These are phyloP conservation scores for Chloroceryle aenea DNA, from an alignment of 2,113 vertebrate genomes.

Conservation along the genomic window DNA sequence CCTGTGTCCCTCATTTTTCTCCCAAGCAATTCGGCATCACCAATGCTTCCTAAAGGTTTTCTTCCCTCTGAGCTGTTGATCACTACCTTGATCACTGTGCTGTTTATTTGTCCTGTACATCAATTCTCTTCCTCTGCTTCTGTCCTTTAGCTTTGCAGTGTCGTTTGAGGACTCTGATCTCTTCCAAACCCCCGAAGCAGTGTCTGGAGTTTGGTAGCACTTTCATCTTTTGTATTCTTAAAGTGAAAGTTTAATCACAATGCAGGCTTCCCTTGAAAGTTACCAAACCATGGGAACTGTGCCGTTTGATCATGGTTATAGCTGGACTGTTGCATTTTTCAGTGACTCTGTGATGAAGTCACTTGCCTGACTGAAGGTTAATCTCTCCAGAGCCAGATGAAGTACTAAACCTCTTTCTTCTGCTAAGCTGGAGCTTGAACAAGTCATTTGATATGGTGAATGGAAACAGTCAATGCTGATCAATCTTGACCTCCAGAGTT, in stretches of 20 bases:
- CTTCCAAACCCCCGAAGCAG: neutral
- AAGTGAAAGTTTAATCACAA: neutral
- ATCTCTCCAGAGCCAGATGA: neutral
- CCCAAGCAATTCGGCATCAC: neutral
- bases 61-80: neutral
- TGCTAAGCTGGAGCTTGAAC: neutral
- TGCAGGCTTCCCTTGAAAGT: neutral
- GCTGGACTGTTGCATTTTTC: neutral
- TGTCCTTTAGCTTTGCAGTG: neutral
- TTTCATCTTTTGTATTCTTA: neutral
- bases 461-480: neutral
- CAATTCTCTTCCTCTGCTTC: neutral
- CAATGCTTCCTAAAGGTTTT: neutral
- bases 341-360: neutral
- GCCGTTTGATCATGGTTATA: neutral
- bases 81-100: neutral
- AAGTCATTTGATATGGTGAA: neutral
- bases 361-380: neutral
- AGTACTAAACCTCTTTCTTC: neutral
- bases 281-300: neutral
- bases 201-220: neutral
- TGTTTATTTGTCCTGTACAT: neutral
- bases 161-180: neutral
- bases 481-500: neutral
- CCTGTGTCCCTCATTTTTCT: neutral